Evolutionary conservation across 2,888 invertebrate species (phyloP).

Genomic region (Dione juno): DNA sequence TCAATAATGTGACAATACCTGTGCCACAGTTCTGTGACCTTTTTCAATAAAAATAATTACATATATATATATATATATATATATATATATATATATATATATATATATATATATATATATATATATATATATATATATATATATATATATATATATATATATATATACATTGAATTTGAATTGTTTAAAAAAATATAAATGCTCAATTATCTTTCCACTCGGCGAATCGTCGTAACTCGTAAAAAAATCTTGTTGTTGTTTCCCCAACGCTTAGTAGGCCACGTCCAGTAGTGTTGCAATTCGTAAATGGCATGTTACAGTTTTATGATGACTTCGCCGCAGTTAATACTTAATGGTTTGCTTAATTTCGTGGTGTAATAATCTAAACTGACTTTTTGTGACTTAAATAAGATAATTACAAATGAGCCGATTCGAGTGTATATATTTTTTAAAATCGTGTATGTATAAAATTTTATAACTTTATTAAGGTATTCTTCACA

Average conservation of each 20-base stretch:
- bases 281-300: slow-evolving; percentile 45
- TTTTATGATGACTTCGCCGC: slow-evolving; percentile 32
- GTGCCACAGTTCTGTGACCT: neutral
- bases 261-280: slow-evolving; percentile 43
- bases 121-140: neutral
- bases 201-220: slow-evolving; percentile 29
- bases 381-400: neutral
- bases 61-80: neutral
- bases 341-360: neutral
- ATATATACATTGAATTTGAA: neutral
- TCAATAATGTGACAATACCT: slow-evolving; percentile 1
- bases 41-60: neutral
- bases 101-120: neutral
- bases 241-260: slow-evolving; percentile 31
- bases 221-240: slow-evolving; percentile 1
- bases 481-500: neutral
- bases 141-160: neutral
- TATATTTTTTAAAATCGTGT: too few species aligned
- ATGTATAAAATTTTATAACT: too few species aligned
- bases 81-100: neutral
- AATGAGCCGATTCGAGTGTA: too few species aligned
- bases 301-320: slow-evolving; percentile 36
- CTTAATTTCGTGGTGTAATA: slow-evolving; percentile 1
- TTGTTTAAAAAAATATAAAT: neutral
- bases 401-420: neutral